Percentiles rank a stretch among this genome's conserved stretches.
phyloP scores from a whole-genome alignment of 2,888 invertebrate genomes.

The Ornithoptera alexandrae region DNA sequence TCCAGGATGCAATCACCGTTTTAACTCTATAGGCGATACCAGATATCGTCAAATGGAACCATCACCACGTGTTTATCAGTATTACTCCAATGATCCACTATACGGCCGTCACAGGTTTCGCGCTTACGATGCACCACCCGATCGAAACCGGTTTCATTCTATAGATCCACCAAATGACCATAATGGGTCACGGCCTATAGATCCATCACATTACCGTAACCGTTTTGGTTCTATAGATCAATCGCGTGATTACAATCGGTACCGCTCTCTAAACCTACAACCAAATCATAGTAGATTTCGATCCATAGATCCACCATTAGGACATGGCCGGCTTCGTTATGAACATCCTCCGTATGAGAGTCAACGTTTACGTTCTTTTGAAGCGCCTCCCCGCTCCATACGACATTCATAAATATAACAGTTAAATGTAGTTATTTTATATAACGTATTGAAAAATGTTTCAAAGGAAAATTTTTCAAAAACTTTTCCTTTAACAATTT shows the following conservation, averaged over 20 bases:
- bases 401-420: not conserved
- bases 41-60: not conserved
- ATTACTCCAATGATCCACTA: not conserved
- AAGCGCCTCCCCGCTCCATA: not conserved
- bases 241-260: too few relatives aligned
- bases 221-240: too few relatives aligned
- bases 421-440: too few relatives aligned
- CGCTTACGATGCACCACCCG: not conserved
- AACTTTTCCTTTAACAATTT: too few relatives aligned
- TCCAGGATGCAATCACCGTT: not conserved
- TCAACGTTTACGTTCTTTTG: not conserved
- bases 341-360: not conserved
- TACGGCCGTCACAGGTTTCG: not conserved
- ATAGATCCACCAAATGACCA: not conserved
- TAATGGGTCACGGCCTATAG: not conserved
- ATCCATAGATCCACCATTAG: not conserved
- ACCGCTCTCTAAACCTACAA: too few relatives aligned
- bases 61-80: not conserved
- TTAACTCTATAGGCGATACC: not conserved
- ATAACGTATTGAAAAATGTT: too few relatives aligned
- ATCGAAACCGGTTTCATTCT: not conserved
- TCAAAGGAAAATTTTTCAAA: too few relatives aligned
- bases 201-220: too few relatives aligned
- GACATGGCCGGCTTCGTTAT: not conserved
- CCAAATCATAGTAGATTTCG: not conserved